phyloP scores from a whole-genome alignment of 2,888 invertebrate genomes.

The Dendrolimus pini region DNA sequence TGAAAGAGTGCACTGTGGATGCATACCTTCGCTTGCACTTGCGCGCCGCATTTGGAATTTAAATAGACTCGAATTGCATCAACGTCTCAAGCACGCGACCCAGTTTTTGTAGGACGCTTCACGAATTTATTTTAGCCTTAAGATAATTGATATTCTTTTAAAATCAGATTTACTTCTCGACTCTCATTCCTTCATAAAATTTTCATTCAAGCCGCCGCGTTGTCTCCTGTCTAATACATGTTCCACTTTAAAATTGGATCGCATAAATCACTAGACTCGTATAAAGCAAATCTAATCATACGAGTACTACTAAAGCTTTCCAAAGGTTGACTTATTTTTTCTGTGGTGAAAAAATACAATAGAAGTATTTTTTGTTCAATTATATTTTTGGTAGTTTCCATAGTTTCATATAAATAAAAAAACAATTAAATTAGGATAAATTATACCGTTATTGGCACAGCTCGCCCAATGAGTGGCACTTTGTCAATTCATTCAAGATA shows the following conservation, averaged over 20 bases:
- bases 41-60: conserved; percentile 65
- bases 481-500: no score
- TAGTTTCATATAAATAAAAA: no score
- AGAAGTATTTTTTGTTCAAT: no score
- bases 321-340: no score
- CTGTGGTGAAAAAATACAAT: no score
- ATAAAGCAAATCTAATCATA: no score
- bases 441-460: no score
- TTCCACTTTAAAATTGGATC: conserved; percentile 43
- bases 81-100: conserved; percentile 48
- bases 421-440: no score
- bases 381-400: no score
- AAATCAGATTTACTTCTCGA: not conserved
- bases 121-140: conserved; percentile 14
- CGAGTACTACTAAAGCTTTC: no score
- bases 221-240: conserved; percentile 34
- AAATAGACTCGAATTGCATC: conserved; percentile 59
- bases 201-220: conserved; percentile 40
- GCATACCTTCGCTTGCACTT: conserved; percentile 53
- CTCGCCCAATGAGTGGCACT: no score
- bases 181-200: conserved; percentile 22
- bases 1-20: conserved; percentile 38
- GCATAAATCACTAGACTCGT: conserved; percentile 36
- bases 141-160: not conserved
- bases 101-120: conserved; percentile 44